These are phyloP conservation scores for Saimiri boliviensis DNA, from an alignment of 2,113 vertebrate species.

Conservation along the genomic window DNA sequence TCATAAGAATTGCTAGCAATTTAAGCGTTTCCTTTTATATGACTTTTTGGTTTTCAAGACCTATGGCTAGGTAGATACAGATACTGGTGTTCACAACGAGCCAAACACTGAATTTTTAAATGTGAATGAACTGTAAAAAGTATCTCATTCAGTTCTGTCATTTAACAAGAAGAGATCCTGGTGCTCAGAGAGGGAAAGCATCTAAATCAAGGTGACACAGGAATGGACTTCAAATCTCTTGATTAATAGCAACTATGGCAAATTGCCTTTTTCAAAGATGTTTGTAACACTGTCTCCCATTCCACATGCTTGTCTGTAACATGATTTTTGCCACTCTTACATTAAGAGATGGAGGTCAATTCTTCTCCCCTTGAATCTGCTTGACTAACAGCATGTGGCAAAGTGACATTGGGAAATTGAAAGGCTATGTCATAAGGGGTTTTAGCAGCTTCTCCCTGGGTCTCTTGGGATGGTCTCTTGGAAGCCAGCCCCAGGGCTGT, in stretches of 20 bases:
- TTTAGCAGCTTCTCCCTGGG: background rate
- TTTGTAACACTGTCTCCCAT: background rate
- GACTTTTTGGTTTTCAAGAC: constrained; percentile 43
- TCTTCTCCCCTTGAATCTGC: background rate
- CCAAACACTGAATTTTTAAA: constrained; percentile 13
- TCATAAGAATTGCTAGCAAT: constrained; percentile 57
- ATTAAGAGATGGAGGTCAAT: background rate
- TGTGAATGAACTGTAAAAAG: background rate
- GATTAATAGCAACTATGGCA: background rate
- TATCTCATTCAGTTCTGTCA: background rate
- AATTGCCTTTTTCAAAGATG: background rate
- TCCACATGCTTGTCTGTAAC: background rate
- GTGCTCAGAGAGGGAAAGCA: background rate
- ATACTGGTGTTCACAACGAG: constrained; percentile 50
- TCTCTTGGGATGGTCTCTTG: background rate
- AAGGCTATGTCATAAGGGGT: background rate
- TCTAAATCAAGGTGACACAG: background rate
- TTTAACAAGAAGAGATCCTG: background rate
- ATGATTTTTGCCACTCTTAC: background rate
- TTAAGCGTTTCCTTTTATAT: constrained; percentile 56
- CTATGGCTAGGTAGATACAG: constrained; percentile 34
- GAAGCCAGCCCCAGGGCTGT: background rate
- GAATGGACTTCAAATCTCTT: background rate
- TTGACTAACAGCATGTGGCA: background rate
- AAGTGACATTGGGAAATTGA: background rate